Evolutionary conservation across 2,888 invertebrate species (phyloP), one percentile per base, ranked within the genome.

Genomic region (Melipona beecheii): DNA sequence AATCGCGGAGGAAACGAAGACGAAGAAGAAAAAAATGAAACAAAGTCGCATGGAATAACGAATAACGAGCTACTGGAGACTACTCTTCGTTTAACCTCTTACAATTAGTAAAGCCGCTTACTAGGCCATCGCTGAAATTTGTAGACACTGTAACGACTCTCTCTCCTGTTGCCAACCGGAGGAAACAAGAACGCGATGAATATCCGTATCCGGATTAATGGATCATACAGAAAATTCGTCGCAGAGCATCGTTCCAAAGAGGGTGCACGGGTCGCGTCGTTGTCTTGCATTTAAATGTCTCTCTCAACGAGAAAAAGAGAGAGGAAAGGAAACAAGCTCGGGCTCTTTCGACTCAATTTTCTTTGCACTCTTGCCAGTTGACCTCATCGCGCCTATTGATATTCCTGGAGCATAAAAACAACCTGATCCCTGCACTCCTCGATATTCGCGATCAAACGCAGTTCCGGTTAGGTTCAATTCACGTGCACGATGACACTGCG

Each of bases 121-220:
- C 56, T 58, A n/a, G 71, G 64, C 5, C 65, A 66, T 6, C 71
- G 77, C 54, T 83, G 52, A 36, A 77, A 70, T 43, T 36, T 21
- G 71, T 69, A 73, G 76, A 76, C 52, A 72, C 43, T 68, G 58
- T 77, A 70, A 83, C 64, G 74, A 60, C 31, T 54, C 77, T 76
- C 68, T 43, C 43, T 43, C 43, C 43, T 11, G 66, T 71, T 62
- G n/a, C 31, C 50, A 21, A 62, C 52, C 62, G 54, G 19, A 50
- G 27, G 56, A 36, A 54, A 75, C 43, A 66, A 70, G 27, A 21
- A 56, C 75, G 58, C 58, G 66, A 81, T 56, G 74, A 83, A 78
- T 78, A 83, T 78, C 72, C 69, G 75, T 75, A 69, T 68, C 75
- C 75, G 58, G 71, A 31, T 84, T 75, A 78, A 84, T 78, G 84